Conservation (phyloP, 2,113 vertebrate genomes). For the Nipponia nippon region DNA sequence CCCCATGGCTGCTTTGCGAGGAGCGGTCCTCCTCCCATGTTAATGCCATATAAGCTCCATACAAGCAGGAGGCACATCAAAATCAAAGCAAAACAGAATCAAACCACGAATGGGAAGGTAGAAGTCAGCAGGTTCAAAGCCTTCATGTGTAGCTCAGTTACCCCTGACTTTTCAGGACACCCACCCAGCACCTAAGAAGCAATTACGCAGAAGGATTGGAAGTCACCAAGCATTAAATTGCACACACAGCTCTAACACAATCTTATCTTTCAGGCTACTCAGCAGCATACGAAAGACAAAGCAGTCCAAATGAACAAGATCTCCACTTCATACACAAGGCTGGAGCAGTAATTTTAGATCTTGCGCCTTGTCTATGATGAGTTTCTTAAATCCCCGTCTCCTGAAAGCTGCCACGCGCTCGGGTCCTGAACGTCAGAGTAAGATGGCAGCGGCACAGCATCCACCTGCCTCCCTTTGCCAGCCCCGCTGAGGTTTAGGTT, state of each 20-base stretch:
- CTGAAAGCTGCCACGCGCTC: not conserved
- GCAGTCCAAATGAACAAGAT: not conserved
- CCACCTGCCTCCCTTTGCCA: not conserved
- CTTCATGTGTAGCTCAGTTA: not conserved
- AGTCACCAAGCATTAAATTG: not conserved
- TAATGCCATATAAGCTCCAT: not conserved
- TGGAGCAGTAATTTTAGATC: conserved; percentile 11
- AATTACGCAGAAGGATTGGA: not conserved
- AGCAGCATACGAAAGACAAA: conserved; percentile 23
- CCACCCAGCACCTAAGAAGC: not conserved
- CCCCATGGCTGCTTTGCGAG: not conserved
- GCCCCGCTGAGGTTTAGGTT: rapidly evolving
- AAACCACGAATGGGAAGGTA: not conserved
- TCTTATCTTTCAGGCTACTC: not conserved
- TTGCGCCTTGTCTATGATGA: not conserved
- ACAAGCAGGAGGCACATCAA: not conserved
- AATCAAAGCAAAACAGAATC: not conserved
- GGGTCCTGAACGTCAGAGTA: not conserved
- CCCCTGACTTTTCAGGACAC: not conserved
- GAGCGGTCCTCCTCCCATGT: not conserved
- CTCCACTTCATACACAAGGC: not conserved
- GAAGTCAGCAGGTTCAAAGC: not conserved
- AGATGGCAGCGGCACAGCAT: not conserved
- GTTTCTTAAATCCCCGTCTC: not conserved
- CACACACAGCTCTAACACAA: not conserved